phyloP scores from a whole-genome alignment of 1,140 invertebrate genomes.

The Euborellia annulipes region DNA sequence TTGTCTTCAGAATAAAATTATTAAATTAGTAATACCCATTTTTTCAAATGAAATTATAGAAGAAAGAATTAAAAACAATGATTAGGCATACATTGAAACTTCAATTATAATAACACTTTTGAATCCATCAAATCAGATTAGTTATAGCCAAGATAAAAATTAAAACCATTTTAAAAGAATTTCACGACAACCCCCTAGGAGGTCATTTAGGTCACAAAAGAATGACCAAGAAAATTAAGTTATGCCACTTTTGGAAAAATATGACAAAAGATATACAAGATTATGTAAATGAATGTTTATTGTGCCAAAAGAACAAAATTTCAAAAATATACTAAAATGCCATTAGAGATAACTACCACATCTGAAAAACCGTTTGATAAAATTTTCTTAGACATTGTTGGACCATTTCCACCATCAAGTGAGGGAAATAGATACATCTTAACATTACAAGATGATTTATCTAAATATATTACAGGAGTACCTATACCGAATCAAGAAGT shows the following conservation, averaged over 20 bases:
- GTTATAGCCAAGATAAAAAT: background rate
- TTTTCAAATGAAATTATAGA: background rate
- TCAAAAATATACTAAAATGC: too few relatives aligned
- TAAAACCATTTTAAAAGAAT: constrained; percentile 11
- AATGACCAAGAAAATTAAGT: constrained; percentile 5
- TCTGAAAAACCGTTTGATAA: constrained; percentile 11
- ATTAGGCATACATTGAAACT: background rate
- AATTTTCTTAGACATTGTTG: constrained; percentile 19
- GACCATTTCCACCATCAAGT: constrained; percentile 15
- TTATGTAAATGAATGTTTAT: constrained; percentile 7
- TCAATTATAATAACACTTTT: too few relatives aligned
- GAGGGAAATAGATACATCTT: constrained; percentile 20
- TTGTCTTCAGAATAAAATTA: too few relatives aligned
- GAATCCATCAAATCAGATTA: too few relatives aligned
- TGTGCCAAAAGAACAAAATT: constrained; percentile 14
- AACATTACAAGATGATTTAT: constrained; percentile 20
- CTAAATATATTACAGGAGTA: constrained; percentile 16
- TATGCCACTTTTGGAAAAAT: constrained; percentile 9
- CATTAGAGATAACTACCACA: constrained; percentile 17
- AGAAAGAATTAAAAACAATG: background rate
- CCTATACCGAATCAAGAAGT: constrained; percentile 17
- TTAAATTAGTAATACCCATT: too few relatives aligned
- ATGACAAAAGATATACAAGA: constrained; percentile 10
- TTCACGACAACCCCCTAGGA: constrained; percentile 13
- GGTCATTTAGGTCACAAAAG: constrained; percentile 10